Evolutionary conservation across 2,113 vertebrate species (phyloP).

Genomic region (Melierax canorus): DNA sequence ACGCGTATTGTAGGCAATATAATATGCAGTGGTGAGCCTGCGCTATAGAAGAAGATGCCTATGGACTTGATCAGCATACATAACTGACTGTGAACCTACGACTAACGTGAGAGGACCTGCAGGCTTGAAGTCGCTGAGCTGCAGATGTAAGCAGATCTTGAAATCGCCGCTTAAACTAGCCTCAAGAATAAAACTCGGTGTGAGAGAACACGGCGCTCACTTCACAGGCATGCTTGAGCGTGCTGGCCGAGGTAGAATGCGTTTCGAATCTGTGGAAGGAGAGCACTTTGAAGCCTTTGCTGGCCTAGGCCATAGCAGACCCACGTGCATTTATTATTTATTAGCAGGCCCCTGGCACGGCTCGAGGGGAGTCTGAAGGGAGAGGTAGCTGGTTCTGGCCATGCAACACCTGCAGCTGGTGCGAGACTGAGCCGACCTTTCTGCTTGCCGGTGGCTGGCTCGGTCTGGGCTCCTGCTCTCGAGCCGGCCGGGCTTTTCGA

Average conservation of each 20-base stretch:
- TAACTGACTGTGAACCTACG: neutral
- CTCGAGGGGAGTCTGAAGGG: too few relatives aligned
- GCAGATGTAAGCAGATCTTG: neutral
- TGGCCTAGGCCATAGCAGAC: accelerated
- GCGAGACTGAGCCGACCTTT: accelerated
- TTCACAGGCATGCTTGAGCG: neutral
- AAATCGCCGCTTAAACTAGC: neutral
- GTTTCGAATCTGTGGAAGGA: neutral
- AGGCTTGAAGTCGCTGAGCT: neutral
- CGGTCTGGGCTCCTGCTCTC: too few relatives aligned
- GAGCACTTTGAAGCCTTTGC: neutral
- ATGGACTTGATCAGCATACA: accelerated
- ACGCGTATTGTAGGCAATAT: too few relatives aligned
- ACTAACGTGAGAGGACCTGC: neutral
- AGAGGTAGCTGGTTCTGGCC: accelerated
- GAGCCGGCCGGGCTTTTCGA: accelerated
- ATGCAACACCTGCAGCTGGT: accelerated
- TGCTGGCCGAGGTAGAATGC: accelerated
- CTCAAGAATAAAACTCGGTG: accelerated
- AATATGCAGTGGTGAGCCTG: too few relatives aligned
- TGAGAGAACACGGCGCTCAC: accelerated
- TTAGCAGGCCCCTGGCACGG: neutral
- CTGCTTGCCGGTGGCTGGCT: accelerated
- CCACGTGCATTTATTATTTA: accelerated
- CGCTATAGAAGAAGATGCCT: neutral